Evolutionary conservation across 2,797 vertebrate species (phyloP).

Genomic region (Limosa lapponica): DNA sequence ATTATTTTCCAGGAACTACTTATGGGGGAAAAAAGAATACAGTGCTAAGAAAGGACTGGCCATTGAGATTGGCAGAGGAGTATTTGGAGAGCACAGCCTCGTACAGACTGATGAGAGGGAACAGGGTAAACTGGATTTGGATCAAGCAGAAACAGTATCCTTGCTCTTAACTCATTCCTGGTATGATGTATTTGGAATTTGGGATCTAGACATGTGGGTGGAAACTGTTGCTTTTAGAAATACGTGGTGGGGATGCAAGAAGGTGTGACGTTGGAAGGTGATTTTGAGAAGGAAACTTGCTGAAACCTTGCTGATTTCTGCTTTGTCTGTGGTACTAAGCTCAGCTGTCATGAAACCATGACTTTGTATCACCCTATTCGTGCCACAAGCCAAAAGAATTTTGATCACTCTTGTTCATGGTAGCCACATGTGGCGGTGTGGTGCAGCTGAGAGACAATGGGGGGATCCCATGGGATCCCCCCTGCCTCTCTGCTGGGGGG

Average conservation of each 20-base stretch:
- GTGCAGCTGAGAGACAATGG: not conserved
- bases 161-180: not conserved
- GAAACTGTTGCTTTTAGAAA: not conserved
- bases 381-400: not conserved
- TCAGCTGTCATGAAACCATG: not conserved
- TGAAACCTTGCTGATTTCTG: not conserved
- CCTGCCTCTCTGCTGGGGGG: not conserved
- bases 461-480: rapidly evolving
- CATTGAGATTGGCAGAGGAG: not conserved
- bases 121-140: not conserved
- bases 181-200: not conserved
- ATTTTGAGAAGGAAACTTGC: not conserved
- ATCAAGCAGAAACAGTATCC: not conserved
- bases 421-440: not conserved
- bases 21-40: not conserved
- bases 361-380: not conserved
- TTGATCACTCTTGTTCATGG: not conserved
- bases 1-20: not conserved
- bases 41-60: not conserved
- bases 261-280: not conserved
- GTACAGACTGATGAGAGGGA: not conserved
- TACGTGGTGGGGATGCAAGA: not conserved
- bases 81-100: not conserved
- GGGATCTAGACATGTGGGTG: not conserved
- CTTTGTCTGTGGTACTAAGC: not conserved